A percentile compares a stretch with the other conserved stretches of the same genome.
These are phyloP conservation scores for Notothenia rossii DNA, from an alignment of 2,113 vertebrate genomes.

Conservation along the genomic window DNA sequence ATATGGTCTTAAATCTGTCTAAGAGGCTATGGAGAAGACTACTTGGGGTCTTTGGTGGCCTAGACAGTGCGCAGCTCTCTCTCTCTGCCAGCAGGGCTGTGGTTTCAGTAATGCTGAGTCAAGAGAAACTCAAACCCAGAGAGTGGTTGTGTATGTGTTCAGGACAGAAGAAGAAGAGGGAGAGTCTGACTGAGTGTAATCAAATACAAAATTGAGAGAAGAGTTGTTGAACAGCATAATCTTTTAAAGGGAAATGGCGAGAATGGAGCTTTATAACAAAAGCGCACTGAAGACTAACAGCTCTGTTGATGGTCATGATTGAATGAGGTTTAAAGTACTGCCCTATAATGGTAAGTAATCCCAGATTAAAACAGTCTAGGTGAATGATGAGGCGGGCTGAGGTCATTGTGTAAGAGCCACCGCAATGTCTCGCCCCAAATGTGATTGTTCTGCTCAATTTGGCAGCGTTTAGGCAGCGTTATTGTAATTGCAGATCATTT, in stretches of 20 bases:
- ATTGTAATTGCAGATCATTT: constrained; percentile 81
- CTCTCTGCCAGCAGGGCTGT: constrained; percentile 32
- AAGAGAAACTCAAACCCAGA: constrained; percentile 55
- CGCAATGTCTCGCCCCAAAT: constrained; percentile 72
- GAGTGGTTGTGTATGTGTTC: not conserved
- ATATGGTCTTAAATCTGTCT: constrained; percentile 46
- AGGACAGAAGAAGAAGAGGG: not conserved
- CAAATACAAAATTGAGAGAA: constrained; percentile 40
- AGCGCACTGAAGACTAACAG: constrained; percentile 35
- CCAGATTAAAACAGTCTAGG: constrained; percentile 74
- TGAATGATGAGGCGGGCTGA: constrained; percentile 68
- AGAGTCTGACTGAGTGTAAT: constrained; percentile 27
- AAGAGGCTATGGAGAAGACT: constrained; percentile 38
- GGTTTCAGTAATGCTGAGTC: constrained; percentile 69
- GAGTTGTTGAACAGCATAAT: constrained; percentile 50
- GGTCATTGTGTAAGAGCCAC: constrained; percentile 66
- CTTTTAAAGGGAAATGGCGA: constrained; percentile 39
- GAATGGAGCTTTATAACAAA: constrained; percentile 44
- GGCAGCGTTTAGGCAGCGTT: constrained; percentile 71
- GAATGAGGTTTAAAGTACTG: constrained; percentile 63
- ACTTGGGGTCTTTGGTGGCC: constrained; percentile 10
- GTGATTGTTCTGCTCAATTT: constrained; percentile 82
- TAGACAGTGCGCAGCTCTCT: constrained; percentile 11
- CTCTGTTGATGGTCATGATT: constrained; percentile 68
- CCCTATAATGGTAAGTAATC: constrained; percentile 72